Percentiles rank a stretch among this genome's conserved stretches.
These are phyloP conservation scores for Pungitius pungitius DNA, from an alignment of 2,113 vertebrate species.

Conservation along the genomic window DNA sequence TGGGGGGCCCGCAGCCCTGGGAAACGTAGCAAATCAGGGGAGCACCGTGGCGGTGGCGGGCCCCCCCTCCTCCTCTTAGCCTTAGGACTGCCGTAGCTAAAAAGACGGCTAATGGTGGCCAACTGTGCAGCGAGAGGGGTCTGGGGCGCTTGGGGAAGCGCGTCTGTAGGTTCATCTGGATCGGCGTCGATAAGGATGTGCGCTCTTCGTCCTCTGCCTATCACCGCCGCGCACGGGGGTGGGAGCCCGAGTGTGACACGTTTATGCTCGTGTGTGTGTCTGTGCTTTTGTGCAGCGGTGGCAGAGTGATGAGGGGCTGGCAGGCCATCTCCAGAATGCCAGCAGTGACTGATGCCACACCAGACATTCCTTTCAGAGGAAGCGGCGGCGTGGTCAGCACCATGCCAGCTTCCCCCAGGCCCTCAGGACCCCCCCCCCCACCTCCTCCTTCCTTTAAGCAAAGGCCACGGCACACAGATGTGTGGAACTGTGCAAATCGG, in stretches of 20 bases:
- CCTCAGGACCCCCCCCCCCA: constrained; percentile 47
- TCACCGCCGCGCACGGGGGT: constrained; percentile 77
- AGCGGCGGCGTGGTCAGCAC: constrained; percentile 58
- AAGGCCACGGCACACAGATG: constrained; percentile 45
- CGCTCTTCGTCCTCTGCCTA: constrained; percentile 79
- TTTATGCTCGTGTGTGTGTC: constrained; percentile 48
- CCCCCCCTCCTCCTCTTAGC: constrained; percentile 59
- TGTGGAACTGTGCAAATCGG: constrained; percentile 38
- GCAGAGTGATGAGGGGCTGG: constrained; percentile 68
- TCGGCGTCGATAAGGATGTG: constrained; percentile 82
- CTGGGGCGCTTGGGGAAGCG: constrained; percentile 76
- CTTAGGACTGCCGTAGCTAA: constrained; percentile 78
- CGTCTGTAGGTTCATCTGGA: constrained; percentile 85
- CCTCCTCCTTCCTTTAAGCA: constrained; percentile 39
- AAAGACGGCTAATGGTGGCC: constrained; percentile 77
- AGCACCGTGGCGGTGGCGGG: constrained; percentile 76
- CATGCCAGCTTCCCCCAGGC: constrained; percentile 64
- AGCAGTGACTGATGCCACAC: constrained; percentile 80
- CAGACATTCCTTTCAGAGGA: constrained; percentile 77
- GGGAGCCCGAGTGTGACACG: constrained; percentile 57
- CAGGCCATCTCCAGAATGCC: constrained; percentile 75
- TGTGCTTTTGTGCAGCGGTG: constrained; percentile 45
- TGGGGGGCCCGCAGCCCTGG: constrained; percentile 74
- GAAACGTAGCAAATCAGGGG: constrained; percentile 78
- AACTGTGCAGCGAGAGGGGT: constrained; percentile 76